Conservation (phyloP, 2,888 invertebrate species). For the Protonemura montana region DNA sequence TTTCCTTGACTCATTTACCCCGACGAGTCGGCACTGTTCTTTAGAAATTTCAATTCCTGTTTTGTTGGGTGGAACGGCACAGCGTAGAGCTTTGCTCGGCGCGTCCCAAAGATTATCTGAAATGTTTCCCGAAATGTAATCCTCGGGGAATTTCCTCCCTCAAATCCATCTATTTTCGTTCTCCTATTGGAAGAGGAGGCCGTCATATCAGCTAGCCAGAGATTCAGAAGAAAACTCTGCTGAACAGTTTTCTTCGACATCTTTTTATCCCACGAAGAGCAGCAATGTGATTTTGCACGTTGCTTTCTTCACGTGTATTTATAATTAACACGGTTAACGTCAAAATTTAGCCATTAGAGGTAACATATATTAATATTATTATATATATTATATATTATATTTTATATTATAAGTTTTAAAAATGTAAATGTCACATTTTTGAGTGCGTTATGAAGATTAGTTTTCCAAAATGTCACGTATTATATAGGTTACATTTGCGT, state of each 20-base stretch:
- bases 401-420: neutral
- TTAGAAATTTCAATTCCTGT: constrained; percentile 33
- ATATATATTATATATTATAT: neutral
- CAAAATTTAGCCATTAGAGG: neutral
- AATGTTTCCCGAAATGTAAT: constrained; percentile 24
- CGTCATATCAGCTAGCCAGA: neutral
- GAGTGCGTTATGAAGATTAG: neutral
- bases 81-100: neutral
- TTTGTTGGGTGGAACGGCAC: neutral
- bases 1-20: neutral
- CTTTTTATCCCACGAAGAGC: too few relatives aligned
- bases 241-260: neutral
- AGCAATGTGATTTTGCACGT: neutral
- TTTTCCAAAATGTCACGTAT: neutral
- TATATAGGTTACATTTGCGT: neutral
- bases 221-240: neutral
- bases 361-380: too few relatives aligned
- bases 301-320: neutral
- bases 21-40: neutral
- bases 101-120: constrained; percentile 30
- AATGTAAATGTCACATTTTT: neutral
- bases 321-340: neutral
- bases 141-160: neutral
- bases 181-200: neutral
- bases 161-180: constrained; percentile 26